Conservation (phyloP, 2,888 invertebrate species). For the Gastracanthus pulcherrimus region DNA sequence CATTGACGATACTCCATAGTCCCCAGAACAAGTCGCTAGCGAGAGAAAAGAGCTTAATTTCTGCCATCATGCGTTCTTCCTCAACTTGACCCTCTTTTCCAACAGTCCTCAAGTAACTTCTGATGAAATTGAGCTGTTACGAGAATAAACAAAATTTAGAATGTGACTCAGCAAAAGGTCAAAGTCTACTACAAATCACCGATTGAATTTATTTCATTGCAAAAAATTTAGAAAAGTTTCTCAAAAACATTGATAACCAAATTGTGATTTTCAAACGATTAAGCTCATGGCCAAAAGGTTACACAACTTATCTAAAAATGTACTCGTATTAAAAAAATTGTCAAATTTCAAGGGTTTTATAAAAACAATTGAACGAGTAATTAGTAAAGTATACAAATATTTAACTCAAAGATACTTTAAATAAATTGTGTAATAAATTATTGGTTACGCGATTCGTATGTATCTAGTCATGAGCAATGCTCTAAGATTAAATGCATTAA, state of each 20-base stretch:
- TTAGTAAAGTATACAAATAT: neutral
- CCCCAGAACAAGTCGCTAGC: slow-evolving; percentile 97
- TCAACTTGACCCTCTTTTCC: slow-evolving; percentile 78
- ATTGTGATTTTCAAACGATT: slow-evolving; percentile 15
- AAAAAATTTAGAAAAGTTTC: slow-evolving; percentile 15
- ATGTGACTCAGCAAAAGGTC: neutral
- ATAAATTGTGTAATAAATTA: slow-evolving; percentile 25
- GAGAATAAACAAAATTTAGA: slow-evolving; percentile 41
- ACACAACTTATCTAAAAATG: slow-evolving; percentile 30
- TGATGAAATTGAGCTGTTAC: slow-evolving; percentile 76
- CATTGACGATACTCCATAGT: slow-evolving; percentile 94
- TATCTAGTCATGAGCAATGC: neutral
- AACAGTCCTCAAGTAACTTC: slow-evolving; percentile 74
- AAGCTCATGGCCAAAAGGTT: slow-evolving; percentile 26
- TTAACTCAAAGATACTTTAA: neutral
- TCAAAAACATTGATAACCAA: slow-evolving; percentile 10
- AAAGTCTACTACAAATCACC: slow-evolving; percentile 53
- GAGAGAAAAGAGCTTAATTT: slow-evolving; percentile 90
- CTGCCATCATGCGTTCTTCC: slow-evolving; percentile 83
- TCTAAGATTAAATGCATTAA: neutral
- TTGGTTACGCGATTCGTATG: slow-evolving; percentile 36
- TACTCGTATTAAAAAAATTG: too few relatives aligned
- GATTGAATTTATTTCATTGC: slow-evolving; percentile 44
- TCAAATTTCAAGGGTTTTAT: neutral
- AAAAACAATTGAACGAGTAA: too few relatives aligned